A percentile compares a stretch with the other conserved stretches of the same genome.
Evolutionary conservation across 2,888 invertebrate species (phyloP).

Genomic region (Galeopsomyia nigrocyanea): DNA sequence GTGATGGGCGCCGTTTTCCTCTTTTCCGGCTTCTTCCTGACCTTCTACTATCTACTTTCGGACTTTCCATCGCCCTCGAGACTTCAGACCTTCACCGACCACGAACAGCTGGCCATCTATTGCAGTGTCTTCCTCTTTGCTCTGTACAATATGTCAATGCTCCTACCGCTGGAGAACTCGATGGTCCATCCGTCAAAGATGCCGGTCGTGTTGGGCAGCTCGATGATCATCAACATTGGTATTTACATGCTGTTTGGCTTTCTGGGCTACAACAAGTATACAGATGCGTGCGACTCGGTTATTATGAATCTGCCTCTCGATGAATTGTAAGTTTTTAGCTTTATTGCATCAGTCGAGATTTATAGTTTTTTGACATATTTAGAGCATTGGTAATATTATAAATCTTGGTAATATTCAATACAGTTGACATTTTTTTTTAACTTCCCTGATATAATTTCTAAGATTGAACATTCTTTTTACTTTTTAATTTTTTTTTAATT

Average conservation of each 20-base stretch:
- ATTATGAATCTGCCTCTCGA: conserved; percentile 83
- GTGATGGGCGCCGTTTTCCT: conserved; percentile 86
- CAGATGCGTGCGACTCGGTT: conserved; percentile 79
- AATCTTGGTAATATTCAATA: too few species aligned
- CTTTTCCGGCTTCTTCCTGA: conserved; percentile 81
- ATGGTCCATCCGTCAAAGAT: conserved; percentile 87
- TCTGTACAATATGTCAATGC: conserved; percentile 93
- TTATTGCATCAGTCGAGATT: neutral
- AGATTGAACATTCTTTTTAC: too few species aligned
- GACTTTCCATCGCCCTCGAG: conserved; percentile 68
- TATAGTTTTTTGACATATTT: too few species aligned
- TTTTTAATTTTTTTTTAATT: too few species aligned
- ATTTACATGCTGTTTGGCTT: conserved; percentile 89
- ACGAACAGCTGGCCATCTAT: conserved; percentile 63
- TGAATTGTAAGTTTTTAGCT: conserved; percentile 19
- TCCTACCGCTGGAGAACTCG: conserved; percentile 93
- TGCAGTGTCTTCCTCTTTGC: conserved; percentile 90
- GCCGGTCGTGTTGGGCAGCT: conserved; percentile 84
- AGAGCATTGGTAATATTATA: too few species aligned
- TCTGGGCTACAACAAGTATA: conserved; percentile 90
- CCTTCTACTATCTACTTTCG: conserved; percentile 84
- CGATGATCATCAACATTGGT: conserved; percentile 83
- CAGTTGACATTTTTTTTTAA: too few species aligned
- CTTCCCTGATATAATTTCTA: too few species aligned
- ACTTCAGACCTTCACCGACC: conserved; percentile 49